A percentile compares a stretch with the other conserved stretches of the same genome.
Evolutionary conservation across 53 echinoderm and acorn worm species (phyloP).

Genomic region (Temnopleurus reevesii): DNA sequence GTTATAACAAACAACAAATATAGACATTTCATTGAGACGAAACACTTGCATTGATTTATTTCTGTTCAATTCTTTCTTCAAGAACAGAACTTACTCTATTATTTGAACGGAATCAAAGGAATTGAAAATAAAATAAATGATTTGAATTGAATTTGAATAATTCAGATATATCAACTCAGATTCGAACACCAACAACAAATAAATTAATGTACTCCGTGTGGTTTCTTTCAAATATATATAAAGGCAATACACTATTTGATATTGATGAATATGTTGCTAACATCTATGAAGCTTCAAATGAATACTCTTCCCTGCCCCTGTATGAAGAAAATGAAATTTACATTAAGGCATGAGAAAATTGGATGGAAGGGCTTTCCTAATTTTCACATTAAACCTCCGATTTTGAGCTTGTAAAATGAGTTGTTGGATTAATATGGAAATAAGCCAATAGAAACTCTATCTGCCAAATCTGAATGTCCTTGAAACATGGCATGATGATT

Average conservation of each 20-base stretch:
- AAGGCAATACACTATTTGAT: too few relatives aligned
- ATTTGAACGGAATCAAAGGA: too few relatives aligned
- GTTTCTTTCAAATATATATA: not conserved
- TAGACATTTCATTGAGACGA: conserved; percentile 33
- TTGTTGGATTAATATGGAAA: conserved; percentile 18
- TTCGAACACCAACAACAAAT: not conserved
- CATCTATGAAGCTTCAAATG: not conserved
- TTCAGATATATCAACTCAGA: not conserved
- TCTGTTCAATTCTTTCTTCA: not conserved
- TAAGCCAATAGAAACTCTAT: too few relatives aligned
- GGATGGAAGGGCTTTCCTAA: not conserved
- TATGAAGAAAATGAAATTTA: not conserved
- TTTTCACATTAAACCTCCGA: not conserved
- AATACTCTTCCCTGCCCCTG: not conserved
- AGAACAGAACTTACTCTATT: conserved; percentile 26
- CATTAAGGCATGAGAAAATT: not conserved
- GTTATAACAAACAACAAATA: too few relatives aligned
- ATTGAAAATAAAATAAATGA: too few relatives aligned
- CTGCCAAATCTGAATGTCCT: not conserved
- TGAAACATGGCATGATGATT: not conserved
- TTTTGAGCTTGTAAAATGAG: not conserved
- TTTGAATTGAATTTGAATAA: too few relatives aligned
- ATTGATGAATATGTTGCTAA: not conserved
- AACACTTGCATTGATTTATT: conserved; percentile 42
- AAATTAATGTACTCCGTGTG: not conserved